Base-by-base conservation (phyloP, 2,113 vertebrate genomes). In the Myotis brandtii region DNA sequence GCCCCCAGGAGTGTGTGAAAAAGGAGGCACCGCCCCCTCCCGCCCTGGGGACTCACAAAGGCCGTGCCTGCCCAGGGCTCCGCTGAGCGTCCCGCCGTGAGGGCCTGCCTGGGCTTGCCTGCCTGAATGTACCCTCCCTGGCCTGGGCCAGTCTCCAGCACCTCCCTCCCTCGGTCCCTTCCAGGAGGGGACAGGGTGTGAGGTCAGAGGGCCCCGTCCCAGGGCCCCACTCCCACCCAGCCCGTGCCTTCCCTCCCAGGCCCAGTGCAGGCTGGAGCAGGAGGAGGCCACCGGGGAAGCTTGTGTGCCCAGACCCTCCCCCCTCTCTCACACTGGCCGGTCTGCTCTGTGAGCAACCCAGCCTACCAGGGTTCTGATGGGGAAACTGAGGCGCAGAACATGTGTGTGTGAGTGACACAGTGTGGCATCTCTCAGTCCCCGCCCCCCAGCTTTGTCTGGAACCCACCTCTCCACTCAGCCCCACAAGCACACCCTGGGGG, bases 41-140 rank as follows among this genome's bases (percentile, higher is more conserved):
- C 54, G 62, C 69, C 76, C 32, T 27, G 4, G 48, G 66, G 80
- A 86, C 50, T 48, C 84, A 46, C 77, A 80, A 34, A 86, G 73
- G 73, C 94, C 3, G 0, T 27, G 86, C 93, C n/a, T 27, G 80
- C 75, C 82, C 62, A 4, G 62, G 81, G 59, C 59, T 30, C 0
- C 0, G 84, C 79, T 70, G 1, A 0, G 21, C 0, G 1, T 67
- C 70, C 82, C 37, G 40, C 93, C 48, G n/a, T 0, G 12, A 87
- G 9, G 96, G 94, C 98, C 94, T 98, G 98, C 96, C 98, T 2
- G 2, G 98, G 95, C 98, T 96, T 97, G 98, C 96, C 96, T 1
- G 46, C 17, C n/a, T 27, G 84, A 88, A 89, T 13, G 79, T 52
- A 59, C 21, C 1, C 54, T 37, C 89, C 97, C 97, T 27, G 1